Evolutionary conservation across 2,113 vertebrate genomes (phyloP).

Genomic region (Prochilodus magdalenae): DNA sequence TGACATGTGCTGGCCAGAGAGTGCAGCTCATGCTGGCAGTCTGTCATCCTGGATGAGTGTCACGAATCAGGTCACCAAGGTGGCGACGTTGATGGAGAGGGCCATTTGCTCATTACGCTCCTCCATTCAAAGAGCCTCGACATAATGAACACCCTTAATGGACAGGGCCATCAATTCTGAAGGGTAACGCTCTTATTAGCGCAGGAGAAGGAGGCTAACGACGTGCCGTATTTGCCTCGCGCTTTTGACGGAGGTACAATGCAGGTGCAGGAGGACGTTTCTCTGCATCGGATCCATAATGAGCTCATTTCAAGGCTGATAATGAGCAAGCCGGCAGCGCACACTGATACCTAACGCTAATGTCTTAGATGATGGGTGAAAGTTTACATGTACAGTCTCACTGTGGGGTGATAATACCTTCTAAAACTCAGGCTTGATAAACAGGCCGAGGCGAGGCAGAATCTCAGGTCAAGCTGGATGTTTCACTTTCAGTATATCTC

Average conservation of each 20-base stretch:
- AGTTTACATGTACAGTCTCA: not conserved
- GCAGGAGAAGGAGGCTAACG: not conserved
- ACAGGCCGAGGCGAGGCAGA: no score
- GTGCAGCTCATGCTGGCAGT: not conserved
- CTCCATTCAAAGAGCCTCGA: not conserved
- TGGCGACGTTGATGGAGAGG: slow-evolving; percentile 16
- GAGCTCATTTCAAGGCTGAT: not conserved
- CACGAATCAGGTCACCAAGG: not conserved
- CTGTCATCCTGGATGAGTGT: not conserved
- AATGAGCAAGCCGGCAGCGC: not conserved
- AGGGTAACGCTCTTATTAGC: slow-evolving; percentile 27
- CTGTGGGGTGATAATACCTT: not conserved
- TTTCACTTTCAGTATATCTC: no score
- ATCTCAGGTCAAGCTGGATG: no score
- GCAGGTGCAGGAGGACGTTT: not conserved
- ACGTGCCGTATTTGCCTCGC: not conserved
- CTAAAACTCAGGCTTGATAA: not conserved
- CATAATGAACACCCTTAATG: slow-evolving; percentile 22
- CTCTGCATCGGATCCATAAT: not conserved
- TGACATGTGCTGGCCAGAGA: not conserved
- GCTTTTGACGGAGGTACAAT: not conserved
- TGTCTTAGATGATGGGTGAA: not conserved
- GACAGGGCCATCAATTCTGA: slow-evolving; percentile 12
- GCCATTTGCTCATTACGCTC: slow-evolving; percentile 25
- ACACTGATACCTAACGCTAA: not conserved